Evolutionary conservation across 2,797 vertebrate genomes (phyloP).

Genomic region (Podarcis lilfordi): DNA sequence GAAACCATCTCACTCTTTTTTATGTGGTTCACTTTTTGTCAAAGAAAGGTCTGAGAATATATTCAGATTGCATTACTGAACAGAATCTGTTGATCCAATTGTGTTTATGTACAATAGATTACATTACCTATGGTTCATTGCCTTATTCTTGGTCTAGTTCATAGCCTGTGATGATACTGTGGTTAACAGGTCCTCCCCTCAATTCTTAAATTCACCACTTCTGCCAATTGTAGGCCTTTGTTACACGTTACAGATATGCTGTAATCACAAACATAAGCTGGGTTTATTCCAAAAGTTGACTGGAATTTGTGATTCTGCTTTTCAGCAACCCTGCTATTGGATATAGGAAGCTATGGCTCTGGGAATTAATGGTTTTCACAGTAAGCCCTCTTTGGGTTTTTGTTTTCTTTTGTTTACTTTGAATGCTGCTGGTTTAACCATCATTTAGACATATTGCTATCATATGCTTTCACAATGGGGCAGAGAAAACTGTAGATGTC

Average conservation of each 20-base stretch:
- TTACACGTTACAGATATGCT: not conserved
- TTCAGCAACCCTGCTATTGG: not conserved
- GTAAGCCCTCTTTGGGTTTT: not conserved
- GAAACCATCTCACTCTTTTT: not conserved
- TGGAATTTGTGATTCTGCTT: not conserved
- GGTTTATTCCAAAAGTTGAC: not conserved
- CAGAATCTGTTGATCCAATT: not conserved
- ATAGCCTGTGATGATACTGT: not conserved
- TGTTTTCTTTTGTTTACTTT: not conserved
- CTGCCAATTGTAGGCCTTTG: not conserved
- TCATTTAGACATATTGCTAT: not conserved
- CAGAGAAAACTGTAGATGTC: constrained; percentile 35
- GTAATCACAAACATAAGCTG: not conserved
- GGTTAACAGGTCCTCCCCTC: not conserved
- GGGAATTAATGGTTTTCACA: not conserved
- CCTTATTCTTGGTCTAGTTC: not conserved
- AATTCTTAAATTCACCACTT: not conserved
- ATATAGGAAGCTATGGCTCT: not conserved
- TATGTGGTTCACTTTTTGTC: not conserved
- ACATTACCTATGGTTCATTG: not conserved
- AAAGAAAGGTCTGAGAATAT: not conserved
- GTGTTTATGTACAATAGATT: not conserved
- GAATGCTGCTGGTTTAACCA: not conserved
- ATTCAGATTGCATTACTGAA: not conserved
- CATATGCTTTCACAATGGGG: not conserved